Evolutionary conservation across 1,140 invertebrate species (phyloP).

Genomic region (Periplaneta americana): DNA sequence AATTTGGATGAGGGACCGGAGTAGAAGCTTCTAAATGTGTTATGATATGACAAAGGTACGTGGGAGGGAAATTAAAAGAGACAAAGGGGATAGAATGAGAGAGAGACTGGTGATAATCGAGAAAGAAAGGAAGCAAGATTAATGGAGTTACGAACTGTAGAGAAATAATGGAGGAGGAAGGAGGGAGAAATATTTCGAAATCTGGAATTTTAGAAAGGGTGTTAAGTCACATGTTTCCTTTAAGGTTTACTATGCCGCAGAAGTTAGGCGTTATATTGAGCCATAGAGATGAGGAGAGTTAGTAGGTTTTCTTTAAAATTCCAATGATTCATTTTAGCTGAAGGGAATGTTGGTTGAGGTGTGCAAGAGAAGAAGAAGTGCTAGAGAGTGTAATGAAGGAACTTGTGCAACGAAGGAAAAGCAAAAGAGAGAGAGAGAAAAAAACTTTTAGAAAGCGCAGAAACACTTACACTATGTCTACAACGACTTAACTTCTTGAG

Average conservation of each 20-base stretch:
- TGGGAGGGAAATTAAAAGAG: neutral
- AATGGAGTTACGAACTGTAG: neutral
- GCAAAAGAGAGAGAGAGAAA: neutral
- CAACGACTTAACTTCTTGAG: neutral
- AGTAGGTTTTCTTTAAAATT: neutral
- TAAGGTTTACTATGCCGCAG: neutral
- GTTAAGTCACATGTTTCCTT: neutral
- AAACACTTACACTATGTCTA: neutral
- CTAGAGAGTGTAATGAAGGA: neutral
- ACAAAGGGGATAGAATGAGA: neutral
- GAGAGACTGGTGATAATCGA: neutral
- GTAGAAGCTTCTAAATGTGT: neutral
- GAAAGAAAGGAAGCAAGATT: neutral
- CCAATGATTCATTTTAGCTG: neutral
- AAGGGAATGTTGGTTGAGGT: neutral
- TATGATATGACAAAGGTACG: neutral
- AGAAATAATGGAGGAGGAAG: neutral
- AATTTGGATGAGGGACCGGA: neutral
- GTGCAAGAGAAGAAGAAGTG: neutral
- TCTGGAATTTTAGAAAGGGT: neutral
- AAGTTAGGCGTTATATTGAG: neutral
- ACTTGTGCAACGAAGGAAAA: neutral
- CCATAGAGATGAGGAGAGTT: neutral
- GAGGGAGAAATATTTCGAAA: neutral
- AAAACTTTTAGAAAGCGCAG: neutral